Evolutionary conservation across 2,113 vertebrate genomes (phyloP), one percentile per base, ranked within the genome.

Genomic region (Lagopus leucura): DNA sequence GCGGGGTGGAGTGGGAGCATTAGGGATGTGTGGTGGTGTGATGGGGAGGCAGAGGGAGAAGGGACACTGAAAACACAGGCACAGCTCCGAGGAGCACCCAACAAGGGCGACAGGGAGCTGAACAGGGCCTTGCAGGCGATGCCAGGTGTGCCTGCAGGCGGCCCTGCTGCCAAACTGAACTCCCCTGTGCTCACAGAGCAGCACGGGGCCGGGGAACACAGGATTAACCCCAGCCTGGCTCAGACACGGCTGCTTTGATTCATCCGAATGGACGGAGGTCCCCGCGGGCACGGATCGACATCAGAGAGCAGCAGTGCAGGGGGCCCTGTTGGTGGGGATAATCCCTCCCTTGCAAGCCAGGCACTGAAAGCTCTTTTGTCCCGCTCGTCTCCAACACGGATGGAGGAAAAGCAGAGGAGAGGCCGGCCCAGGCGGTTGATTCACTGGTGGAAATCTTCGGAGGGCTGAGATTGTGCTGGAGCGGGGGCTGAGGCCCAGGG

Each of bases 291-390:
- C 0, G 5, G 73, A 55, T 69, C 6, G 36, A 69, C 92, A 57
- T 5, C 3, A 34, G 12, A 36, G 42, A 76, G 60, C 50, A 10
- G 82, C 73, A 32, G 66, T 2, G 36, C 81, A 43, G 67, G 70
- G 34, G 93, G 64, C 47, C n/a, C 66, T 13, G 71, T 0, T 54
- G 40, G 73, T 0, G 64, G 90, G 77, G 88, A 85, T 89, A 94
- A 95, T 93, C 86, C 94, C 90, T 90, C 88, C 92, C 94, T 48
- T 15, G 57, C 57, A 12, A 40, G 58, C n/a, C 2, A 2, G 21
- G 52, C 60, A 24, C 82, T 13, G 43, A 25, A 36, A 94, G 92
- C 67, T 48, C 94, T 88, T 94, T 94, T 96, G 94, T 95, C 91
- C 88, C 7, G 54, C 48, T 0, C 1, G 3, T 55, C 40, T 17